Base-by-base conservation (phyloP, 2,797 vertebrate genomes). In the Scyliorhinus canicula region DNA sequence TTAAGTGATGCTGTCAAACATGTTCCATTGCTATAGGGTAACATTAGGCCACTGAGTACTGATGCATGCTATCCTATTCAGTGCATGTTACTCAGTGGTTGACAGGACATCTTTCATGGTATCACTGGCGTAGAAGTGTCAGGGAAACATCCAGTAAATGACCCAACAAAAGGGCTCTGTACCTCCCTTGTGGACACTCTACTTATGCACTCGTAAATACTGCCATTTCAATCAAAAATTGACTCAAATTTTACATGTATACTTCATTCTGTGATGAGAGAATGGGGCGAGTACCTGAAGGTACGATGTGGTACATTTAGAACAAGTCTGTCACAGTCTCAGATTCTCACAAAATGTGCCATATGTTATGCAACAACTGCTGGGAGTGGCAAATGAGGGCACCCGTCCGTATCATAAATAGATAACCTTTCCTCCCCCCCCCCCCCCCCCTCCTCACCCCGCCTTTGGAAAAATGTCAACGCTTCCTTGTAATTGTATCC, bases 1-100 rank as follows among this genome's bases (percentile, higher is more conserved):
- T 91, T 74, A 94, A 74, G 67, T 94, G 93, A 94, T 71, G 93
- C 93, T 94, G 93, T 94, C 93, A 94, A 94, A 69, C 91, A 93
- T 47, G 26, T 93, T 69, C 91, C 44, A 93, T 69, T 52, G 93
- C 93, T 94, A 74, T 74, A n/a, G 47, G 67, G 93, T 52, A 71
- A 52, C 21, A 94, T 52, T 74, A 35, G 63, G 93, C 93, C 31
- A 93, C 65, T 35, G 57, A 91, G 88, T 91, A 65, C 88, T 91
- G 88, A 91, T 52, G 93, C 65, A 93, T 93, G 65, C 28, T 93
- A 63, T 63, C 60, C 60, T 63, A 91, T 91, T 91, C 88, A 91
- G 88, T 91, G 44, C 93, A 93, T 71, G 93, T 71, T 71, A 93
- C 44, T 93, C 93, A 93, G 40, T 71, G 93, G 63, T 93, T 93